A percentile compares a stretch with the other conserved stretches of the same genome.
Evolutionary conservation across 2,888 invertebrate genomes (phyloP).

Genomic region (Incurvaria masculella): DNA sequence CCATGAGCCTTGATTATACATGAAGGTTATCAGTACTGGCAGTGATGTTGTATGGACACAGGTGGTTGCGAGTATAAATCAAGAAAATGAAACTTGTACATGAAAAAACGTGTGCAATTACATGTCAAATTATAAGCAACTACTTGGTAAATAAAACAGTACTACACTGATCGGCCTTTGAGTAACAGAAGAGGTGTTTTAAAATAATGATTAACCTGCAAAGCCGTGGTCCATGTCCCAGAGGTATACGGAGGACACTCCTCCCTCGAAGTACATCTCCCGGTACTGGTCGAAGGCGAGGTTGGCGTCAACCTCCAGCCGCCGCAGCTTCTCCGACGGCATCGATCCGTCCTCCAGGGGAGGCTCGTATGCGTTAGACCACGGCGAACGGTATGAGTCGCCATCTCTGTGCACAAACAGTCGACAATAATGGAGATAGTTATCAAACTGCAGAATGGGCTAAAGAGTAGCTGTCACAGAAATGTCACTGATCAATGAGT

Average conservation of each 20-base stretch:
- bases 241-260: conserved; percentile 97
- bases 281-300: conserved; percentile 98
- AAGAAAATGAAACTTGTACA: too few species aligned
- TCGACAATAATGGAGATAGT: too few species aligned
- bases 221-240: conserved; percentile 99
- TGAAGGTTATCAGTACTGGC: too few species aligned
- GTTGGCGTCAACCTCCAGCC: conserved; percentile 97
- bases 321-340: conserved; percentile 94
- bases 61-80: too few species aligned
- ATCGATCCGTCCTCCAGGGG: conserved; percentile 97
- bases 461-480: too few species aligned
- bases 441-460: too few species aligned
- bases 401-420: conserved; percentile 84
- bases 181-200: too few species aligned
- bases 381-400: conserved; percentile 97
- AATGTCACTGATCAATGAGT: too few species aligned
- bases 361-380: conserved; percentile 99
- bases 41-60: too few species aligned
- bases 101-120: too few species aligned
- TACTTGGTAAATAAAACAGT: conserved; percentile 4
- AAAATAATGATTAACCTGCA: too few species aligned
- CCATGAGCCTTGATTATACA: too few species aligned
- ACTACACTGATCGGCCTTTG: conserved; percentile 2
- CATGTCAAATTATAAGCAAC: conserved; percentile 1
- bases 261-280: conserved; percentile 99